Percentiles rank a stretch among this genome's conserved stretches.
Conservation (phyloP, 1,140 invertebrate species). For the Lepidurus arcticus region DNA sequence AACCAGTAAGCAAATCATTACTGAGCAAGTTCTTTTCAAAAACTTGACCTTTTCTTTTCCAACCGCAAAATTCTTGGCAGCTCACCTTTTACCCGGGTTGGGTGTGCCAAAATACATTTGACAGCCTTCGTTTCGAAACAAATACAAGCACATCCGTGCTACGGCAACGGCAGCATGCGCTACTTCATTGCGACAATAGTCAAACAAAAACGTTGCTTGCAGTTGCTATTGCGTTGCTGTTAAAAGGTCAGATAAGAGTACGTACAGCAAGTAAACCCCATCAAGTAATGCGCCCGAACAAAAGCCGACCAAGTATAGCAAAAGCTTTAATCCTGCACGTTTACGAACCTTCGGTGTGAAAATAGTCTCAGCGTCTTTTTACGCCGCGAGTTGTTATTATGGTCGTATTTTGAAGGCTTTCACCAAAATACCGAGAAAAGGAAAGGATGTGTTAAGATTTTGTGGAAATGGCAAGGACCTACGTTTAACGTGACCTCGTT, state of each 20-base stretch:
- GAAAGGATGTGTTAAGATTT: slow-evolving; percentile 19
- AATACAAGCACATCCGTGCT: neutral
- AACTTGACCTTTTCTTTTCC: neutral
- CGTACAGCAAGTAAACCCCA: too few relatives aligned
- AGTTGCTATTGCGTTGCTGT: too few relatives aligned
- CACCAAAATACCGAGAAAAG: neutral
- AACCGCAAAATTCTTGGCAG: neutral
- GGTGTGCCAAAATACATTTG: neutral
- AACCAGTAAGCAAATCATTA: neutral
- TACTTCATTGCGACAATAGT: too few relatives aligned
- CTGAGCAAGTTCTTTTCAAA: neutral
- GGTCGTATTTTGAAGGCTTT: neutral
- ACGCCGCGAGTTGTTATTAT: neutral
- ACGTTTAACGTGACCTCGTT: slow-evolving; percentile 10
- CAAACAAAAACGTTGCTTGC: too few relatives aligned
- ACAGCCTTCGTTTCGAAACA: neutral
- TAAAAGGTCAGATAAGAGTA: too few relatives aligned
- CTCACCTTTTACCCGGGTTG: neutral
- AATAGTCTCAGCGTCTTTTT: neutral
- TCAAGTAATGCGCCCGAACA: too few relatives aligned
- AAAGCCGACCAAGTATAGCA: too few relatives aligned
- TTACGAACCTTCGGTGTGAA: too few relatives aligned
- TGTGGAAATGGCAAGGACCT: slow-evolving; percentile 14
- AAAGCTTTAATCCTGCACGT: too few relatives aligned
- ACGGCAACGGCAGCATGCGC: too few relatives aligned